phyloP scores from a whole-genome alignment of 92 coral and sea anemone species.

The Chrysogorgia sp. region DNA sequence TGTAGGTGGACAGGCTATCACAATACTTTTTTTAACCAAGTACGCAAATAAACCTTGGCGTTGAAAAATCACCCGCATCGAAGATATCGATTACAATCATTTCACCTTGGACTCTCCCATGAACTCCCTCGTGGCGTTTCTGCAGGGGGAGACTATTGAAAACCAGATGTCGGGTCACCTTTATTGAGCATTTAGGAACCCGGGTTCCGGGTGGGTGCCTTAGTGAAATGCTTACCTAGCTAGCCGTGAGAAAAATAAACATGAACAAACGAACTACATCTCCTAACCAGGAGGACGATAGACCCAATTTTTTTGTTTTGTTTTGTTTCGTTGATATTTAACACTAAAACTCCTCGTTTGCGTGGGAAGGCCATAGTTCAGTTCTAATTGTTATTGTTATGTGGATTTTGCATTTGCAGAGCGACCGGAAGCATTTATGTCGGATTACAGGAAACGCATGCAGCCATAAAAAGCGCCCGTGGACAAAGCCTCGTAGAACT shows the following conservation, averaged over 20 bases:
- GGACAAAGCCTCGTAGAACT: not conserved
- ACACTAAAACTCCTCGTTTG: too few relatives aligned
- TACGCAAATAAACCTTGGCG: too few relatives aligned
- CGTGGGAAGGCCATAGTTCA: too few relatives aligned
- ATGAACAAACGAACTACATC: too few relatives aligned
- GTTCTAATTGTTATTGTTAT: not conserved
- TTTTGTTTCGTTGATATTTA: too few relatives aligned
- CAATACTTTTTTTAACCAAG: too few relatives aligned
- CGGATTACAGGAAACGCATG: not conserved
- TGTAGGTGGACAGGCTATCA: too few relatives aligned
- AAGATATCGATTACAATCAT: not conserved
- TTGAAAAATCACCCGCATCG: not conserved
- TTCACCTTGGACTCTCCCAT: not conserved
- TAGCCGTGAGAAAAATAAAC: not conserved
- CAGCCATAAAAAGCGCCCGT: not conserved
- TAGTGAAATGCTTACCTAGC: not conserved
- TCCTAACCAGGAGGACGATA: too few relatives aligned
- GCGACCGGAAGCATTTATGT: not conserved
- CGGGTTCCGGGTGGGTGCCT: not conserved
- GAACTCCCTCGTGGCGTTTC: not conserved
- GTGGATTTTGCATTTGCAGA: too few relatives aligned
- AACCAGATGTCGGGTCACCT: conserved; percentile 1
- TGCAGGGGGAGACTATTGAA: not conserved
- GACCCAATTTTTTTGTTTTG: too few relatives aligned
- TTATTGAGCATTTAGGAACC: not conserved